Base-by-base conservation (phyloP, 2,888 invertebrate species). In the Andrena trimmerana region DNA sequence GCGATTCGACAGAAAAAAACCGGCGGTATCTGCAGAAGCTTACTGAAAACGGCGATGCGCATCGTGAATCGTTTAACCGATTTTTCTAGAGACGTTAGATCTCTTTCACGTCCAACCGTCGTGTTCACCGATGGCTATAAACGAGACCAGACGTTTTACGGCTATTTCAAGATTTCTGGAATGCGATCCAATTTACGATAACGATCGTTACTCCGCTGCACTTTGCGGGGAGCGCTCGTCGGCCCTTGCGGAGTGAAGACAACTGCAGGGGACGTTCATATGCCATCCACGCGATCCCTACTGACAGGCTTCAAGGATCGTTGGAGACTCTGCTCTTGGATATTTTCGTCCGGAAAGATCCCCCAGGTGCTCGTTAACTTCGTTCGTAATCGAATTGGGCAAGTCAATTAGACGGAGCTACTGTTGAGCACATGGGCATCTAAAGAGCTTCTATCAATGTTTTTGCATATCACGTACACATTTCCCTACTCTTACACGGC, bases 101-200 rank as follows among this genome's bases (percentile, higher is more conserved):
- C 42, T 63, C 31, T 31, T 27, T 70, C 62, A 20, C 20, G 36
- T 68, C 2, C 16, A n/a, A 62, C 36, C 68, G 27, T 76, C 42
- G 27, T n/a, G 24, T 16, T 27, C 31, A n/a, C 27, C 29, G n/a
- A 31, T 70, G 33, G 52, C 63, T 50, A 59, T 65, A 85, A 81
- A 75, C 67, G 54, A 73, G 66, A 6, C 57, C 33, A 5, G 50
- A 80, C 52, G 76, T 82, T 85, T 87, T 87, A 87, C 67, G 83
- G 74, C 88, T 84, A 78, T 88, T 88, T 71, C 67, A 74, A 83
- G 84, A 86, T 87, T 90, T 89, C 87, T 81, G 85, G 90, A 89
- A 90, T 90, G 88, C 89, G 88, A 90, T 88, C 87, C 88, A 90
- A 90, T 90, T 90, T 90, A 86, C 89, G 89, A 86, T 90, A 90